These are phyloP conservation scores for Stegastes partitus DNA, from an alignment of 2,113 vertebrate species.

Conservation along the genomic window DNA sequence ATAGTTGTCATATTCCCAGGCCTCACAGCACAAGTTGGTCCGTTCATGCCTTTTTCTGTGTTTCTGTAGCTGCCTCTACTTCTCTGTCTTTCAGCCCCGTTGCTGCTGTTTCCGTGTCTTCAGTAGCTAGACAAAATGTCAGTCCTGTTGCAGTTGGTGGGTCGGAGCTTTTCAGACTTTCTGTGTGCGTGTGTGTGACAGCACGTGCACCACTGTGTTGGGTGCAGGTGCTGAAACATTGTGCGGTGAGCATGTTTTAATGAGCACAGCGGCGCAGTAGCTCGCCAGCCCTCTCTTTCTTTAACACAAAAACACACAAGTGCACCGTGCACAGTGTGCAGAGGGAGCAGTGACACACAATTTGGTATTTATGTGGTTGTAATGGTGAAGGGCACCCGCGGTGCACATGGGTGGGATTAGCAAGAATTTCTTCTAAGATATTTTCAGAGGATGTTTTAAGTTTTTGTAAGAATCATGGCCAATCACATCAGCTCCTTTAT, in stretches of 20 bases:
- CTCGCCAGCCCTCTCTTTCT: conserved; percentile 31
- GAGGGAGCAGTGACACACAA: conserved; percentile 36
- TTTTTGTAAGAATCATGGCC: conserved; percentile 5
- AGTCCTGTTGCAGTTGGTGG: conserved; percentile 52
- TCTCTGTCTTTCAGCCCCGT: conserved; percentile 13
- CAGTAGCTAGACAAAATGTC: conserved; percentile 19
- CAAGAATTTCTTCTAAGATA: neutral
- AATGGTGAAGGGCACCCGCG: neutral
- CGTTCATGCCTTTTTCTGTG: conserved; percentile 34
- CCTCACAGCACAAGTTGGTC: conserved; percentile 22
- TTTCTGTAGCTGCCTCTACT: conserved; percentile 19
- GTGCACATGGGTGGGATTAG: neutral
- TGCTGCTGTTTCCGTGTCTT: conserved; percentile 35
- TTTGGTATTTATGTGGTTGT: conserved; percentile 26
- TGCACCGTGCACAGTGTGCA: conserved; percentile 29
- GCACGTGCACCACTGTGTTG: conserved; percentile 58
- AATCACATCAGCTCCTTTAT: conserved; percentile 24
- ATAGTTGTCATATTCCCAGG: conserved; percentile 26
- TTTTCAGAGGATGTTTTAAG: conserved; percentile 17
- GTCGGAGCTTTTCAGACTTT: conserved; percentile 48
- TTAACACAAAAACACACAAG: conserved; percentile 39
- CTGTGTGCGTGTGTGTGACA: conserved; percentile 39
- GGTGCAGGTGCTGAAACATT: conserved; percentile 80
- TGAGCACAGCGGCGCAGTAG: conserved; percentile 65
- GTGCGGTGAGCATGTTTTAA: conserved; percentile 77